Conservation (phyloP, 2,888 invertebrate genomes). For the Cephus spinipes region DNA sequence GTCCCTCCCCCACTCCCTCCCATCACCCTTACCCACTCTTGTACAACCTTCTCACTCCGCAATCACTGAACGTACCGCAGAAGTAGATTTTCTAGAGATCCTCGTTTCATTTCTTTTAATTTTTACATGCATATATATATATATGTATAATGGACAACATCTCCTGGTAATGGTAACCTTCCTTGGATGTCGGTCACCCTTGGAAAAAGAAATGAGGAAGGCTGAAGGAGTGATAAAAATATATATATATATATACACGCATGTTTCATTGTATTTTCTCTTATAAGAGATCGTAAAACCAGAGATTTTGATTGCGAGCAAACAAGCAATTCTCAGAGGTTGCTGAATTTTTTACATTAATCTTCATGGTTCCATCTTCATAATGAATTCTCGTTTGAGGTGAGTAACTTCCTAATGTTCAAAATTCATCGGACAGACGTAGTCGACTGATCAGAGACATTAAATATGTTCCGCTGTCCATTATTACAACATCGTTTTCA, state of each 20-base stretch:
- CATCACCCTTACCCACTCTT: neutral
- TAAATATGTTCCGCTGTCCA: neutral
- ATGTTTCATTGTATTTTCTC: neutral
- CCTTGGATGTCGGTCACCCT: neutral
- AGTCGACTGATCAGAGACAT: neutral
- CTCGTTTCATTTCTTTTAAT: neutral
- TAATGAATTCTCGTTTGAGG: neutral
- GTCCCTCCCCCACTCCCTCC: neutral
- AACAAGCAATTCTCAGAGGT: neutral
- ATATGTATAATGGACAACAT: neutral
- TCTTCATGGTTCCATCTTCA: neutral
- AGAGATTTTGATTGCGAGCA: neutral
- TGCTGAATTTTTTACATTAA: neutral
- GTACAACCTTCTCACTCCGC: too few relatives aligned
- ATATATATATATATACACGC: too few relatives aligned
- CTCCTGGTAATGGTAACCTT: neutral
- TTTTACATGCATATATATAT: neutral
- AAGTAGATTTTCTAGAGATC: neutral
- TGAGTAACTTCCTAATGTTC: neutral
- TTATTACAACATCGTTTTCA: neutral
- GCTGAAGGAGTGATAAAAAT: neutral
- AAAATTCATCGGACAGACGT: neutral
- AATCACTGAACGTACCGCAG: neutral
- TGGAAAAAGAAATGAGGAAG: neutral
- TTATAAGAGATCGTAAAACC: neutral